A percentile compares a stretch with the other conserved stretches of the same genome.
Evolutionary conservation across 1,140 invertebrate genomes (phyloP).

Genomic region (Anastatus disparis): DNA sequence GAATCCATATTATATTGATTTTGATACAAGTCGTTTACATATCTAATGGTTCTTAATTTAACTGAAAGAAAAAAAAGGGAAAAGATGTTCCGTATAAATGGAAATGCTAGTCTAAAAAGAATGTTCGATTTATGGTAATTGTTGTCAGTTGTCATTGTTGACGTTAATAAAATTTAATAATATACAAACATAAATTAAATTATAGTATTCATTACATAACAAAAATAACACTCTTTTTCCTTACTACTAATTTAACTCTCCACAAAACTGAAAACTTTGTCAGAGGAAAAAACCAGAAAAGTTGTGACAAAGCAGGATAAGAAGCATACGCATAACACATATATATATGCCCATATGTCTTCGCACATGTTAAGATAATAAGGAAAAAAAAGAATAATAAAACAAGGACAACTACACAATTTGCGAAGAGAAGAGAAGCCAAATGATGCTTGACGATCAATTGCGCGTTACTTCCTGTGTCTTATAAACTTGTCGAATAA

Average conservation of each 20-base stretch:
- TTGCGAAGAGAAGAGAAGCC: neutral
- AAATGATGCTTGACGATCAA: slow-evolving; percentile 3
- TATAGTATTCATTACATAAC: too few relatives aligned
- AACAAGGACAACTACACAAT: slow-evolving; percentile 2
- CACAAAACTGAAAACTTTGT: too few relatives aligned
- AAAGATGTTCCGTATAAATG: neutral
- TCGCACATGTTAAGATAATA: neutral
- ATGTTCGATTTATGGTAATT: neutral
- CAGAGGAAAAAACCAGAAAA: too few relatives aligned
- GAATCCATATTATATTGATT: too few relatives aligned
- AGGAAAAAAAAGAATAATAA: neutral
- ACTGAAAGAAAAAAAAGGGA: neutral
- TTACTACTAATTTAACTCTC: too few relatives aligned
- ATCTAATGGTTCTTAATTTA: too few relatives aligned
- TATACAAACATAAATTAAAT: neutral
- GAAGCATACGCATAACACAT: neutral
- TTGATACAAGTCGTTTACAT: too few relatives aligned
- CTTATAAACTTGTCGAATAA: slow-evolving; percentile 22
- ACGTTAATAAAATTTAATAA: slow-evolving; percentile 27
- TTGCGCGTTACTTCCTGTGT: slow-evolving; percentile 27
- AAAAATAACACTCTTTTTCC: too few relatives aligned
- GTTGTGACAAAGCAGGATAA: neutral
- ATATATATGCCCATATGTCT: neutral
- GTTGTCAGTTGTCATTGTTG: slow-evolving; percentile 19
- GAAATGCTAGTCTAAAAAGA: neutral